A percentile compares a stretch with the other conserved stretches of the same genome.
Conservation (phyloP, 2,888 invertebrate genomes). For the Chironomus tentans region DNA sequence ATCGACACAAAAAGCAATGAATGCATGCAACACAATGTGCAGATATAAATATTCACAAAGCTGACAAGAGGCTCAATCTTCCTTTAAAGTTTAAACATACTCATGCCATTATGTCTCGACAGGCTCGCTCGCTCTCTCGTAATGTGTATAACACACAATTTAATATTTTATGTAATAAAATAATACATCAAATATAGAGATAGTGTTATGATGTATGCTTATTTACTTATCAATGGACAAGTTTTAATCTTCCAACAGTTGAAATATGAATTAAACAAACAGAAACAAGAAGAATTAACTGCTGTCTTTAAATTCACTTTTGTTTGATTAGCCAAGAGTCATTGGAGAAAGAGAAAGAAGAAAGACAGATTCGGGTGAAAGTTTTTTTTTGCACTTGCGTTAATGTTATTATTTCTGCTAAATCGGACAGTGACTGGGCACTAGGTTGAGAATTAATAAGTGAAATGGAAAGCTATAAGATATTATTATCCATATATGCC, state of each 20-base stretch:
- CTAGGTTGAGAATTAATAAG: too few relatives aligned
- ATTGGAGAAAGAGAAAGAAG: background rate
- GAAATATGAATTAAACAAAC: background rate
- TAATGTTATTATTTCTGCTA: background rate
- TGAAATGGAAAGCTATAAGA: too few relatives aligned
- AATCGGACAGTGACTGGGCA: background rate
- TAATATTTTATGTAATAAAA: background rate
- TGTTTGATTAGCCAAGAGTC: background rate
- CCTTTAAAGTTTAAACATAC: background rate
- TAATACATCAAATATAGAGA: background rate
- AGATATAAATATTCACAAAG: background rate
- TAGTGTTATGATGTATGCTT: background rate
- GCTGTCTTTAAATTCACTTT: background rate
- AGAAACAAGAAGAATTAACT: background rate
- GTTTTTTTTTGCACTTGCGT: background rate
- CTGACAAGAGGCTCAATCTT: background rate
- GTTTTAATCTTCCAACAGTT: background rate
- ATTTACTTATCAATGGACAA: background rate
- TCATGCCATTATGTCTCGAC: background rate
- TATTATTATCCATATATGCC: too few relatives aligned
- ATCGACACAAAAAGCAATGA: background rate
- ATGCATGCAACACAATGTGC: background rate
- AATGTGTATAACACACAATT: background rate
- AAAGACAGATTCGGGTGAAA: background rate
- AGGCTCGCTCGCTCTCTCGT: background rate